Base-by-base conservation (phyloP, 2,888 invertebrate genomes). In the Laothoe populi region DNA sequence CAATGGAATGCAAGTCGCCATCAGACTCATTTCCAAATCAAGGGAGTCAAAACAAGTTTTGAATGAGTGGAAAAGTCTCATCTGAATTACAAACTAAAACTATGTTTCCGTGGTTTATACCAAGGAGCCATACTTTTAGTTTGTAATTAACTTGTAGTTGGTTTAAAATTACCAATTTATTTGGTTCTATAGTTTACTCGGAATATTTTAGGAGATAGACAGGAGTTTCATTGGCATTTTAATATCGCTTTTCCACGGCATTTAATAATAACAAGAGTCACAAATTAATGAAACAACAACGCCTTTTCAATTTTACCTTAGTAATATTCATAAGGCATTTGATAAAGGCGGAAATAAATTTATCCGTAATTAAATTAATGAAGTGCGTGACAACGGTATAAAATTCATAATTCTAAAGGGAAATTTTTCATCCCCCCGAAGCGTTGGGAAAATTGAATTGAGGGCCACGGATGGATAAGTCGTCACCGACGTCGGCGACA, bases 371-470 rank as follows among this genome's bases (percentile, higher is more conserved):
- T 84, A 84, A 88, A 85, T 87, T 86, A 84, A 87, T 83, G 80
- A 78, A 83, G 81, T 79, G 81, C 84, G 86, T 86, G 88, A 86
- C 84, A 80, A 74, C 78, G 79, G 83, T 87, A 84, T 86, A 84
- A 84, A 82, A 83, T 82, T 88, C 80, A 83, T 86, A 86, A 90
- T 87, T 87, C 84, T 75, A 81, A 83, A 87, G 83, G 83, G 86
- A 87, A 85, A 87, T 85, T 88, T 90, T 90, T 88, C 86, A 83
- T 84, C 80, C 72, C 79, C 85, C 84, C 69, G 77, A 68, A 85
- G 84, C 84, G 84, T 74, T 80, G 74, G 71, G 72, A 68, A 88
- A 90, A 91, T 90, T 90, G 84, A 89, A 89, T 89, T 82, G 83
- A 72, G 81, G 81, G 70, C 77, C 78, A 71, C 74, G 82, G 75